Conservation (phyloP, 2,888 invertebrate genomes). For the Cryptus viduatorius region DNA sequence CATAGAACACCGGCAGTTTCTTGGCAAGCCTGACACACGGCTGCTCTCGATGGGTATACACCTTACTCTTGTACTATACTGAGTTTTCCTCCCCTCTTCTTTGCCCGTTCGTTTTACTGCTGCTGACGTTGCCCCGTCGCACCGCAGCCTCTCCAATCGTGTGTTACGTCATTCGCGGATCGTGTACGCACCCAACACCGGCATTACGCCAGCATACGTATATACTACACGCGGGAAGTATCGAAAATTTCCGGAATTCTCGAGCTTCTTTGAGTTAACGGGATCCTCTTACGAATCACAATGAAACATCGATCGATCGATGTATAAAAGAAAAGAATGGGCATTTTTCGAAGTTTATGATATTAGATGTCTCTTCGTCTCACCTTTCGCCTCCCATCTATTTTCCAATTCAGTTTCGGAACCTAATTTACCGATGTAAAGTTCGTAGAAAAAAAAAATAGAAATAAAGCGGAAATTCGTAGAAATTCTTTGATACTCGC, state of each 20-base stretch:
- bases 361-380: too few species aligned
- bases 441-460: too few species aligned
- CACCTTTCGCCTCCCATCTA: background rate
- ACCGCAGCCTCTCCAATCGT: conserved; percentile 40
- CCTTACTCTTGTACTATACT: conserved; percentile 15
- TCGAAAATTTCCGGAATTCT: conserved; percentile 3
- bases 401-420: background rate
- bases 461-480: background rate
- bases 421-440: background rate
- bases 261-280: background rate
- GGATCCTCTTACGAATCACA: background rate
- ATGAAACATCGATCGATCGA: background rate
- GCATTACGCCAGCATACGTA: background rate
- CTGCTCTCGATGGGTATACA: conserved; percentile 28
- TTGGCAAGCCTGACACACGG: conserved; percentile 65
- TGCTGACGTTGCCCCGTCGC: conserved; percentile 30
- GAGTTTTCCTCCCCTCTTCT: background rate
- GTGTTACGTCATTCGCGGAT: conserved; percentile 59
- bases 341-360: too few species aligned
- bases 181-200: conserved; percentile 41
- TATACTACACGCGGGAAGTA: background rate
- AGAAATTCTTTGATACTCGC: background rate
- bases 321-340: background rate
- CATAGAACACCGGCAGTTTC: conserved; percentile 61
- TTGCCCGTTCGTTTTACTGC: conserved; percentile 9